phyloP scores from a whole-genome alignment of 2,888 invertebrate species.

The Metalampra italica region DNA sequence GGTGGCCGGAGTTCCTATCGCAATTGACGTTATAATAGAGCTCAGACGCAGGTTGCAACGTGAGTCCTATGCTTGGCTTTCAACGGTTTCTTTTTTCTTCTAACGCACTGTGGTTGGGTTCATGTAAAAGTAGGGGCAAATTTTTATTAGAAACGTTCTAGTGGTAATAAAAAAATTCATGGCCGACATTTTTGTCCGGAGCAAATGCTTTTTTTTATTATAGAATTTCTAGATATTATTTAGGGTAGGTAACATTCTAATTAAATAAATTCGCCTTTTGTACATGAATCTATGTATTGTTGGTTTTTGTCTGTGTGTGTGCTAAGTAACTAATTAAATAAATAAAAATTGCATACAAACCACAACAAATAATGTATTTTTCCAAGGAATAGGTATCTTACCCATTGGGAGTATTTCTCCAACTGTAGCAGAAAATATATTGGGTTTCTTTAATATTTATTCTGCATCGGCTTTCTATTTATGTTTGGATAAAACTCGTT shows the following conservation, averaged over 20 bases:
- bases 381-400: neutral
- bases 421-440: conserved; percentile 6
- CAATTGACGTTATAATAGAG: conserved; percentile 71
- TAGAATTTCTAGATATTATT: too few species aligned
- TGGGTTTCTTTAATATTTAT: conserved; percentile 5
- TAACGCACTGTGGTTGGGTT: conserved; percentile 2
- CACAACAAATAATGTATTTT: neutral
- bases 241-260: too few species aligned
- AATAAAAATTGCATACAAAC: too few species aligned
- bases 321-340: too few species aligned
- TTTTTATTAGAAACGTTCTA: too few species aligned
- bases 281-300: too few species aligned
- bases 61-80: conserved; percentile 5
- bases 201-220: too few species aligned
- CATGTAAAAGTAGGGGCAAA: neutral
- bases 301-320: too few species aligned
- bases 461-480: neutral
- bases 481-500: conserved; percentile 5
- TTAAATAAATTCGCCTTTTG: too few species aligned
- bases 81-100: conserved; percentile 15
- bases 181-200: too few species aligned
- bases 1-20: conserved; percentile 40
- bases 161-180: too few species aligned
- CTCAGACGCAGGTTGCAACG: conserved; percentile 18
- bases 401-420: conserved; percentile 6